Percentiles rank a stretch among this genome's conserved stretches.
Evolutionary conservation across 2,888 invertebrate genomes (phyloP).

Genomic region (Amblyteles armatorius): DNA sequence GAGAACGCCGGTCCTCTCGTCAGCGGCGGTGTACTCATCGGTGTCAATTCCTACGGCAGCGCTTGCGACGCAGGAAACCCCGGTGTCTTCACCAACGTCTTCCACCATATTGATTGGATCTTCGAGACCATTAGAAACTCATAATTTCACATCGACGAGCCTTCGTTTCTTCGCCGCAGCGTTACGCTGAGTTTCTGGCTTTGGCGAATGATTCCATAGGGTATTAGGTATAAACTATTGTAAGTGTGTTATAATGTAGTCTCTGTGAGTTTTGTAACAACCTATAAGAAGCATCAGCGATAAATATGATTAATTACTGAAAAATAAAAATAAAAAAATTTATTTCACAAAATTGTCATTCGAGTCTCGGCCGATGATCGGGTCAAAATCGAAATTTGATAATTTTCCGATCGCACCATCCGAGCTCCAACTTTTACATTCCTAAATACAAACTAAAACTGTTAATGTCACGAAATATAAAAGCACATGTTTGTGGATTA

Average conservation of each 20-base stretch:
- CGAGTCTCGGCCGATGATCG: too few species aligned
- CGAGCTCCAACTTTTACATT: too few species aligned
- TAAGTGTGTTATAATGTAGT: too few species aligned
- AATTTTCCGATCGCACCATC: too few species aligned
- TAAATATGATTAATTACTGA: neutral
- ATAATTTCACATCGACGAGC: neutral
- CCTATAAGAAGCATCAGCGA: neutral
- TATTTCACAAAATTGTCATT: too few species aligned
- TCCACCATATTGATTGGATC: neutral
- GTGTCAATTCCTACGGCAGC: constrained; percentile 2
- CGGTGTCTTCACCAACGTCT: constrained; percentile 30
- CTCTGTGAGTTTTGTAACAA: neutral
- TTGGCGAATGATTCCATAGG: neutral
- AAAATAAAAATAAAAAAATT: too few species aligned
- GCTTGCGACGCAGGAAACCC: neutral
- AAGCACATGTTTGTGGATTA: too few species aligned
- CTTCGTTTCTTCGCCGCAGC: neutral
- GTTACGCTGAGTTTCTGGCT: neutral
- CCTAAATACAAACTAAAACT: too few species aligned
- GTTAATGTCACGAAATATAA: too few species aligned
- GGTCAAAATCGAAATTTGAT: too few species aligned
- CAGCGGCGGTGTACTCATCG: constrained; percentile 18
- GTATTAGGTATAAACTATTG: neutral
- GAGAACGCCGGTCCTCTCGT: constrained; percentile 48
- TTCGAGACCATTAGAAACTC: neutral